Evolutionary conservation across 2,888 invertebrate species (phyloP), one percentile per base, ranked within the genome.

Genomic region (Dynastes hyllus): DNA sequence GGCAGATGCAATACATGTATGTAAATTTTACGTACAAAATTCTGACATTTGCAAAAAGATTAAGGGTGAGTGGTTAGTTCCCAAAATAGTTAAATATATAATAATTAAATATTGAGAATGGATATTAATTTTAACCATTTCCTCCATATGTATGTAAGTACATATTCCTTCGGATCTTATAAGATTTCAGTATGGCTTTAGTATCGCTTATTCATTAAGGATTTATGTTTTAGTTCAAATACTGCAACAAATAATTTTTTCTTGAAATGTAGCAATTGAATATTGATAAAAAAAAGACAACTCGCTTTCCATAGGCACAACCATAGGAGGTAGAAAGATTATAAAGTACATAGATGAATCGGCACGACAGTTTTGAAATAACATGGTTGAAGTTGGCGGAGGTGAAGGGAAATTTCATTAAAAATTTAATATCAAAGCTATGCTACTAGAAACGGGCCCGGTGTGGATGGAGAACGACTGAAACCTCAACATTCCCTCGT

Each of bases 351-450:
- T 53, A 37, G 37, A 65, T 45, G 45, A 45, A 45, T 65, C 65
- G 51, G 53, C 29, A 32, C 53, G 13, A 70, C 53, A 32, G 16
- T 58, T n/a, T 16, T 58, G 55, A 58, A 58, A 9, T 58, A 58
- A 51, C 13, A 51, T 29, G 50, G 69, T 9, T 16, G 58, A 73
- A 63, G 53, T 66, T 73, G 66, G 53, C 55, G 55, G 79, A 71
- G 80, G 78, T 77, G 78, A 80, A 77, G 80, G 78, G 79, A 82
- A 84, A 83, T 85, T 85, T 84, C 84, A 85, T 85, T 85, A 85
- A 85, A 85, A 85, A 85, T 85, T 85, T 85, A 85, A 85, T 85
- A 85, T 85, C 82, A 81, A 81, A 82, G 81, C 82, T 82, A 82
- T 81, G 82, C 81, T 73, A 73, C 73, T 73, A 73, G 73, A 40